These are phyloP conservation scores for Okamejei kenojei DNA, from an alignment of 2,797 vertebrate genomes.

Conservation along the genomic window DNA sequence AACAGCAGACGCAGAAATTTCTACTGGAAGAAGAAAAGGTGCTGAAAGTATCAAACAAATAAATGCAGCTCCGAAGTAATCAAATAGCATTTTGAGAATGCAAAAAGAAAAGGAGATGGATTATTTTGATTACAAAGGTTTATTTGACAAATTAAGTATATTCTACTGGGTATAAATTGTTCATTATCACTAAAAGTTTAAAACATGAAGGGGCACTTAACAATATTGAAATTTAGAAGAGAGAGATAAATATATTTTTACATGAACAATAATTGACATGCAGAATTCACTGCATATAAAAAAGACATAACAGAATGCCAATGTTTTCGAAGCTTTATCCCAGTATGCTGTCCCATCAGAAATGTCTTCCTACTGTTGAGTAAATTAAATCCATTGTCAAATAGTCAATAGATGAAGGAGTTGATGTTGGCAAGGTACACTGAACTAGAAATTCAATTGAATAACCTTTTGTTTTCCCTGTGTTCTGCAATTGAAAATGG, in stretches of 20 bases:
- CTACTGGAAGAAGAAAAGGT: background rate
- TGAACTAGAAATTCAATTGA: too few species aligned
- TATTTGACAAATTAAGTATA: background rate
- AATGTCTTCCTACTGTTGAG: background rate
- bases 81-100: background rate
- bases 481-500: too few species aligned
- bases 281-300: background rate
- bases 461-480: too few species aligned
- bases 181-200: background rate
- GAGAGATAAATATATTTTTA: background rate
- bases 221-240: background rate
- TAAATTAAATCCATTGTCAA: slow-evolving; percentile 17
- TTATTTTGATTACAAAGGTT: background rate
- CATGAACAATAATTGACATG: background rate
- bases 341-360: background rate
- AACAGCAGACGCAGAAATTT: background rate
- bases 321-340: background rate
- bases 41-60: background rate
- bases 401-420: background rate
- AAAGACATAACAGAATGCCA: background rate
- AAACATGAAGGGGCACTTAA: background rate
- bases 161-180: background rate
- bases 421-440: background rate
- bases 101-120: background rate
- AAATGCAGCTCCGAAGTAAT: background rate